Evolutionary conservation across 2,888 invertebrate genomes (phyloP), one percentile per base, ranked within the genome.

Genomic region (Dolichopus griseipennis): DNA sequence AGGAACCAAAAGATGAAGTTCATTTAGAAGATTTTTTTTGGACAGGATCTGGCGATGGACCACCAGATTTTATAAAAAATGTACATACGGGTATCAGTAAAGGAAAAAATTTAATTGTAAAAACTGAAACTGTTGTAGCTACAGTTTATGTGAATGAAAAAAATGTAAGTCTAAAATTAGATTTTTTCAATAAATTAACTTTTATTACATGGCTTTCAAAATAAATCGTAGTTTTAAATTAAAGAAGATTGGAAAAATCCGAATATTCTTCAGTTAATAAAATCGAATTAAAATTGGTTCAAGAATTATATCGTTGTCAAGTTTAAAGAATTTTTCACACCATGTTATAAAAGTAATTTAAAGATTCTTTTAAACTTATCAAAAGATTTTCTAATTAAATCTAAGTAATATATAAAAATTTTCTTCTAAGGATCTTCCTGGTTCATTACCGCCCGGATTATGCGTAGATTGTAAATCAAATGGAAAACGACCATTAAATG

Each of bases 1-100:
- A 15, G 1, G 64, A 43, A 37, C 65, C 71, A 4, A 70, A 79
- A 66, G 78, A 81, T 68, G 80, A 82, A 69, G 76, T 82, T 3
- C 79, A 79, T 43, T 75, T 93, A 68, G 92, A 93, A 75, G 93
- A 93, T 78, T 94, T 93, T 81, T 90, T 94, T 79, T 93, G 93
- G 93, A 92, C 92, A 0, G 93, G 93, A 0, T 90, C 91, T 0
- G 93, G 93, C 0, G 93, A 93, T 76, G 92, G 91, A 0, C 88
- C 89, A 0, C 85, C 87, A 10, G 84, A 85, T 0, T 81, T 76
- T 69, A 72, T 80, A 9, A 79, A 78, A 72, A 78, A 79, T 68
- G 79, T 81, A 15, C 80, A 79, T 69, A 79, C 86, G 81, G 75
- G 83, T 84, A 73, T 86, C 82, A 74, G 83, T 83, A 64, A 85